These are phyloP conservation scores for Pollenia labialis DNA, from an alignment of 2,888 invertebrate species.

Conservation along the genomic window DNA sequence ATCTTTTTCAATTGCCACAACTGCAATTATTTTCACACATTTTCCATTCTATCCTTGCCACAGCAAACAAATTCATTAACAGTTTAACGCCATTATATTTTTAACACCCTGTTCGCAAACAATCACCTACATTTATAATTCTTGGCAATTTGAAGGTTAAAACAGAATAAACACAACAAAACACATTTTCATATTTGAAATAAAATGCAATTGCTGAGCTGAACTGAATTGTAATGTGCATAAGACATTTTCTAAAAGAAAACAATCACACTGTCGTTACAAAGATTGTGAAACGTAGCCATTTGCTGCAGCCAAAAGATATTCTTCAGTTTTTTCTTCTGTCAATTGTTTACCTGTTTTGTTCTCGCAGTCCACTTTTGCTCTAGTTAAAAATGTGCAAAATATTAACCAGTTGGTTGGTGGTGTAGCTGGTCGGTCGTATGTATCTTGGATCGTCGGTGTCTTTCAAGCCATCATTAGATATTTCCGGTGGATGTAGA, in stretches of 20 bases:
- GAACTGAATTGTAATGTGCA: not conserved
- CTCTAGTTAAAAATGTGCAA: conserved; percentile 40
- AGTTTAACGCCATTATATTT: conserved; percentile 31
- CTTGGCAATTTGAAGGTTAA: conserved; percentile 29
- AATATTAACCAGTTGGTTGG: conserved; percentile 41
- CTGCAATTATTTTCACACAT: not conserved
- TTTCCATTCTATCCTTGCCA: not conserved
- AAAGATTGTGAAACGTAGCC: not conserved
- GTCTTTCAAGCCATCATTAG: conserved; percentile 60
- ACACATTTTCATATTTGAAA: conserved; percentile 29
- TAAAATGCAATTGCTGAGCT: conserved; percentile 35
- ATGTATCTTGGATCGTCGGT: conserved; percentile 30
- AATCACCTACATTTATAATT: conserved; percentile 33
- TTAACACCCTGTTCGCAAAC: conserved; percentile 32
- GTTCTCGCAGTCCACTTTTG: conserved; percentile 11
- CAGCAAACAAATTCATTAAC: conserved; percentile 42
- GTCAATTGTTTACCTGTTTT: conserved; percentile 25
- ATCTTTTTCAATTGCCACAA: not conserved
- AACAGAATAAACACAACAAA: conserved; percentile 4
- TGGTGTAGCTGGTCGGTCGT: conserved; percentile 7
- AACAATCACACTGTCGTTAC: not conserved
- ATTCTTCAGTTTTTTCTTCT: not conserved
- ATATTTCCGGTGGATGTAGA: conserved; percentile 66
- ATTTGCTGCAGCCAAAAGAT: not conserved
- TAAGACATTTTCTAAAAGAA: conserved; percentile 11